Evolutionary conservation across 2,888 invertebrate genomes (phyloP), one percentile per base, ranked within the genome.

Genomic region (Eucera pruinosa): DNA sequence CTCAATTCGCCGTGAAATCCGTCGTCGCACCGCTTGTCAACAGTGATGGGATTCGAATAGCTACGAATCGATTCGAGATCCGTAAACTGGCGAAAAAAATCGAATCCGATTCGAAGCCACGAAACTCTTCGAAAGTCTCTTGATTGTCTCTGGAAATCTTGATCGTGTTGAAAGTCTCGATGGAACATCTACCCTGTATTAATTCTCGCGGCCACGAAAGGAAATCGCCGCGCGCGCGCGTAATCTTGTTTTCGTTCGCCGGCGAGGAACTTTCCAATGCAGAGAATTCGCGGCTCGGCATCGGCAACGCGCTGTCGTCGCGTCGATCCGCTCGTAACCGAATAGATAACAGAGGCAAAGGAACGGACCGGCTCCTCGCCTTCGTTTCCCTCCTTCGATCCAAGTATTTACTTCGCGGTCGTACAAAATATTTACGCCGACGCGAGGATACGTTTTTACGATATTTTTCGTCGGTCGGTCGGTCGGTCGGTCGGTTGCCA

Each of bases 201-300:
- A 33, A 43, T 58, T 57, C 52, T 11, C 41, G n/a, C 15, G 6
- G 0, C 2, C 43, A n/a, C 27, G 55, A 25, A 54, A 36, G 45
- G 36, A 15, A 6, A 5, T 13, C 27, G 25, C 11, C 1, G 18
- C 20, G n/a, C n/a, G n/a, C n/a, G n/a, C 11, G 39, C 30, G 43
- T 69, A 69, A 73, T 61, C 61, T 68, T 73, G 61, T 73, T 73
- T 73, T 69, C 73, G 69, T 47, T 18, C n/a, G 33, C 43, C 43
- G 25, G 45, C 47, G 68, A 67, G n/a, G n/a, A 72, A 72, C 50
- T 72, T 71, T 55, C 48, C 58, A n/a, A n/a, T n/a, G 23, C 18
- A 25, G n/a, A 41, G 20, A 50, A 45, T n/a, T 20, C 20, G n/a
- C 54, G 15, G 11, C 25, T 30, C 33, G 6, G 13, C 11, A 45